These are phyloP conservation scores for Tetragonula carbonaria DNA, from an alignment of 2,888 invertebrate species.

Conservation along the genomic window DNA sequence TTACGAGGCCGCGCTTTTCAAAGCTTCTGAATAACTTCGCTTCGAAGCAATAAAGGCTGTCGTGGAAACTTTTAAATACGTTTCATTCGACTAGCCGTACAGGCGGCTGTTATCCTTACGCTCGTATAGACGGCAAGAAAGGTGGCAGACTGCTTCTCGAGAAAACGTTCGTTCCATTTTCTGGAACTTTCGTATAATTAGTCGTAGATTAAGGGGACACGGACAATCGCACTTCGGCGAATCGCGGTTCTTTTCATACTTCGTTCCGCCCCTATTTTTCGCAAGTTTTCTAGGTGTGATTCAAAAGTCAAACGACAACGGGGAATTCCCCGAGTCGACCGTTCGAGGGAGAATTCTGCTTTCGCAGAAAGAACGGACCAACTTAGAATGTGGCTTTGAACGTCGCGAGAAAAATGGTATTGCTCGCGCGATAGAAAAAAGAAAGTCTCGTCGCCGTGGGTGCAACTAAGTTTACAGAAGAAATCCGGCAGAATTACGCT, in stretches of 20 bases:
- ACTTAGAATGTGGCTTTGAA: background rate
- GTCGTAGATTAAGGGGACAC: background rate
- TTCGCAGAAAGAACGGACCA: background rate
- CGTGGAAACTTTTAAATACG: slow-evolving; percentile 32
- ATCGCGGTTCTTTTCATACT: background rate
- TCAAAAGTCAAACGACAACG: background rate
- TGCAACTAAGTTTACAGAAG: background rate
- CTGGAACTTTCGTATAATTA: slow-evolving; percentile 7
- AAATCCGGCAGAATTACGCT: background rate
- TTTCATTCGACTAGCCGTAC: slow-evolving; percentile 18
- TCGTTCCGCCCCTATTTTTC: background rate
- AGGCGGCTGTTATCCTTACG: background rate
- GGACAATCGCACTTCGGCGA: background rate
- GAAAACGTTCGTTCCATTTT: background rate
- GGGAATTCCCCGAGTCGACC: background rate
- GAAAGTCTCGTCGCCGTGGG: too few species aligned
- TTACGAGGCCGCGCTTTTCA: slow-evolving; percentile 9
- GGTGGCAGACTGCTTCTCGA: background rate
- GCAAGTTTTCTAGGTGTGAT: background rate
- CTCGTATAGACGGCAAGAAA: background rate
- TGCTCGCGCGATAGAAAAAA: background rate
- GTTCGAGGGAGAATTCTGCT: background rate
- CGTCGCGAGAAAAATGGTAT: background rate
- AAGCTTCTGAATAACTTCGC: background rate
- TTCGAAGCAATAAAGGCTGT: slow-evolving; percentile 6